Evolutionary conservation across 2,113 vertebrate species (phyloP).

Genomic region (Agapornis roseicollis): DNA sequence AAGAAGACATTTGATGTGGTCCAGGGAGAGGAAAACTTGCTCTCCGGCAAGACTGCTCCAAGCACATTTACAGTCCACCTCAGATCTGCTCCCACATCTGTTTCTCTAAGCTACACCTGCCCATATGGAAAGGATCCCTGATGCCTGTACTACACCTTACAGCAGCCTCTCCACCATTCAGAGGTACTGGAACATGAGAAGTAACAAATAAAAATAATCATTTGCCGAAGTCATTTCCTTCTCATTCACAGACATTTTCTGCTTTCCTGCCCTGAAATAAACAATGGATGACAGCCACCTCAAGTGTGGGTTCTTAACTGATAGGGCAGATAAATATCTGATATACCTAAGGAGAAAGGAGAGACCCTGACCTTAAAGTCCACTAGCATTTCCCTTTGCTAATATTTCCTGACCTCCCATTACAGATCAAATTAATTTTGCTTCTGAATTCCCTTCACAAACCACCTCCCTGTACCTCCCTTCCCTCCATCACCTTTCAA

Average conservation of each 20-base stretch:
- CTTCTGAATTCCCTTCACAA: not conserved
- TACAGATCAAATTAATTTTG: constrained; percentile 56
- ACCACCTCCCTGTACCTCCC: not conserved
- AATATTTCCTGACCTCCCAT: not conserved
- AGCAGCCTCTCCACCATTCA: not conserved
- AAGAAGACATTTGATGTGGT: not conserved
- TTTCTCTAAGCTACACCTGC: not conserved
- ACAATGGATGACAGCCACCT: not conserved
- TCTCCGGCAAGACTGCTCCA: not conserved
- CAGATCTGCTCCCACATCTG: not conserved
- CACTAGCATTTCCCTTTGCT: not conserved
- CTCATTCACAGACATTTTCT: not conserved
- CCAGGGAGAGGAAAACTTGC: not conserved
- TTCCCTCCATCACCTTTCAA: not conserved
- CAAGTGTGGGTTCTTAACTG: not conserved
- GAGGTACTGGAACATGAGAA: not conserved
- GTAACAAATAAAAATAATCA: not conserved
- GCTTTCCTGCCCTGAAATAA: not conserved
- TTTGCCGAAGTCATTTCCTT: not conserved
- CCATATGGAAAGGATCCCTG: not conserved
- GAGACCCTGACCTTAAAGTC: not conserved
- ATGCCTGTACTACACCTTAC: not conserved
- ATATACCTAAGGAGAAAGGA: not conserved
- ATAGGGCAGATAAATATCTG: not conserved
- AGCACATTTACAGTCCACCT: not conserved